Conservation (phyloP, 2,797 vertebrate species). For the Propithecus perrieri region DNA sequence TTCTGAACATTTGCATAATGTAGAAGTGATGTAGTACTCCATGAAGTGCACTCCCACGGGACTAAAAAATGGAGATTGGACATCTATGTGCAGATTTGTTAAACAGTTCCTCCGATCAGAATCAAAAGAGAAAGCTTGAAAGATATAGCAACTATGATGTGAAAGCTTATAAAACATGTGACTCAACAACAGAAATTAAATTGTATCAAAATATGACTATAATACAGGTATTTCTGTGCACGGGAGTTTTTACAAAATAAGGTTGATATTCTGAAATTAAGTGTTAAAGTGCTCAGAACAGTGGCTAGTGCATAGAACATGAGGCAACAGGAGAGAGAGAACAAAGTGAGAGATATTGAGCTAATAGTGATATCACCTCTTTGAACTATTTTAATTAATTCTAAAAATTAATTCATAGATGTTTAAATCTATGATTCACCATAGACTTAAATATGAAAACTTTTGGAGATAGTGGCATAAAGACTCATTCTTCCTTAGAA, state of each 20-base stretch:
- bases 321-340: background rate
- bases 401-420: background rate
- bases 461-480: background rate
- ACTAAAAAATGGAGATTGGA: slow-evolving; percentile 46
- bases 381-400: background rate
- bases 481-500: background rate
- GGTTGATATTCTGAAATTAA: background rate
- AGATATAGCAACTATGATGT: background rate
- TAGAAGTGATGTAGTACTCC: background rate
- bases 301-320: background rate
- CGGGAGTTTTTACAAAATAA: background rate
- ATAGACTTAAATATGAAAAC: background rate
- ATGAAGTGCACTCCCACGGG: background rate
- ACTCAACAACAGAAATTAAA: background rate
- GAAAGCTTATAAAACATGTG: slow-evolving; percentile 50
- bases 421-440: background rate
- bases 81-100: background rate
- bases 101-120: slow-evolving; percentile 13
- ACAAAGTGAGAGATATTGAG: background rate
- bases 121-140: slow-evolving; percentile 26
- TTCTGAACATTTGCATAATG: background rate
- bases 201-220: background rate
- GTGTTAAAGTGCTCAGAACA: background rate
- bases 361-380: background rate
- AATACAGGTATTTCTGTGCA: background rate